Percentiles rank a stretch among this genome's conserved stretches.
These are phyloP conservation scores for Nasonia giraulti DNA, from an alignment of 1,140 invertebrate species.

Conservation along the genomic window DNA sequence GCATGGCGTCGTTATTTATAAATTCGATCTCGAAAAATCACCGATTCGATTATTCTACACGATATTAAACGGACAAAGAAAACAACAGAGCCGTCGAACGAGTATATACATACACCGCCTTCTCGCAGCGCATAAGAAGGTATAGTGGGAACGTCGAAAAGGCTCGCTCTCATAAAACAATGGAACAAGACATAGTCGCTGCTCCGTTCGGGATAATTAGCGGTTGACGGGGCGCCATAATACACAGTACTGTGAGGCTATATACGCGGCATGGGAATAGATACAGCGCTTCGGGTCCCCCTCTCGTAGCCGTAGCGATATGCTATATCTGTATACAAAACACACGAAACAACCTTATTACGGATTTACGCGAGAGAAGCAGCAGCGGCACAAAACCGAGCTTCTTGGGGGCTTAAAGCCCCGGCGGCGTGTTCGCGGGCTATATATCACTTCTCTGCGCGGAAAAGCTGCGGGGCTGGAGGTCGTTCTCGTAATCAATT, in stretches of 20 bases:
- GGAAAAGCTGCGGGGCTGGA: neutral
- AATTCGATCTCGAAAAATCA: no score
- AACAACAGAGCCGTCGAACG: neutral
- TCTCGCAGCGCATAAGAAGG: neutral
- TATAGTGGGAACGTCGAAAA: conserved; percentile 21
- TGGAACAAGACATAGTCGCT: neutral
- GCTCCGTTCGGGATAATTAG: conserved; percentile 63
- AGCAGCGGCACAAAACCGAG: conserved; percentile 34
- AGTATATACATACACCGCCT: neutral
- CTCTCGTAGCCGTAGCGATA: neutral
- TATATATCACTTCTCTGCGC: neutral
- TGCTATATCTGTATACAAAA: neutral
- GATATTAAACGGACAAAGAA: no score
- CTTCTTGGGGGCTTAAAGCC: neutral
- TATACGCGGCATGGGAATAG: neutral
- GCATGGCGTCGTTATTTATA: no score
- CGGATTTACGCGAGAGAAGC: conserved; percentile 65
- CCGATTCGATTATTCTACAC: no score
- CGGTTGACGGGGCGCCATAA: conserved; percentile 52
- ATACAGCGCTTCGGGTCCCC: neutral
- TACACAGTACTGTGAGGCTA: neutral
- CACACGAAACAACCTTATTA: conserved; percentile 64
- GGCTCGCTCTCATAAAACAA: conserved; percentile 44
- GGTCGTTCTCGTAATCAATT: conserved; percentile 41
- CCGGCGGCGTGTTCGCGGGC: neutral